A percentile compares a stretch with the other conserved stretches of the same genome.
Conservation (phyloP, 2,888 invertebrate genomes). For the Tenthredo amoena region DNA sequence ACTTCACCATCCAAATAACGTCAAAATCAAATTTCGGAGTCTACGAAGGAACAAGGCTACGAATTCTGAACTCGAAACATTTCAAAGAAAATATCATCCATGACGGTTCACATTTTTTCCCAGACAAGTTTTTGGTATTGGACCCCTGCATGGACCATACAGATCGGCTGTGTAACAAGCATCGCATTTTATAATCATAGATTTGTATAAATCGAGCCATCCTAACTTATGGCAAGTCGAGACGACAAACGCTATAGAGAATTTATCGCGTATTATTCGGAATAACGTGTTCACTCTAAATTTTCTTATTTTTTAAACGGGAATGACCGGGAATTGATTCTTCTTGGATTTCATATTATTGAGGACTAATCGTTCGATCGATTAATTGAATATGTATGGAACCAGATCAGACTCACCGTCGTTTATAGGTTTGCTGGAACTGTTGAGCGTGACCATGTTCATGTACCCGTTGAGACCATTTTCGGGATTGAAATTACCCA, state of each 20-base stretch:
- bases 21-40: not conserved
- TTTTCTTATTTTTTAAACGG: not conserved
- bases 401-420: conserved; percentile 67
- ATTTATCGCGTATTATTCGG: not conserved
- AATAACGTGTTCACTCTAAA: not conserved
- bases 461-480: conserved; percentile 74
- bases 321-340: not conserved
- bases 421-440: conserved; percentile 71
- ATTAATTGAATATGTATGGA: not conserved
- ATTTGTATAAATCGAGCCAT: not conserved
- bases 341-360: not conserved
- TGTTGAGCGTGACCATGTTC: conserved; percentile 71
- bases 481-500: conserved; percentile 72
- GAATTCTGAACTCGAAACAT: too few species aligned
- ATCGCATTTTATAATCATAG: not conserved
- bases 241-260: not conserved
- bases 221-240: not conserved
- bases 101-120: not conserved
- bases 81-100: too few species aligned
- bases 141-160: not conserved
- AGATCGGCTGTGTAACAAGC: not conserved
- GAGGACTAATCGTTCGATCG: not conserved
- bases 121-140: not conserved
- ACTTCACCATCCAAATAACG: not conserved
- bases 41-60: not conserved